phyloP scores from a whole-genome alignment of 37 sponge, comb jelly and placozoan species.

The Petrosia ficiformis region DNA sequence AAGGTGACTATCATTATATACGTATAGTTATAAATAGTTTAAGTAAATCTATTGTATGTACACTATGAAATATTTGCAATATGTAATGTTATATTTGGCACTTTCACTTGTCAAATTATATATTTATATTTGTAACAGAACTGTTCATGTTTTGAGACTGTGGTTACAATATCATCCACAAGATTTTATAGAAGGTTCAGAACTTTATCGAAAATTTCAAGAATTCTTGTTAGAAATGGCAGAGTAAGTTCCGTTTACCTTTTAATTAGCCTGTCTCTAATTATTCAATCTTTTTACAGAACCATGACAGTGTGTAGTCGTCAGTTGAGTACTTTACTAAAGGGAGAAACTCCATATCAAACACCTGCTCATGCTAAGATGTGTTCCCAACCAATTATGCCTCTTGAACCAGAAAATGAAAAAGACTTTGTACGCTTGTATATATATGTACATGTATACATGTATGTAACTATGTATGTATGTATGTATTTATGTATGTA shows the following conservation, averaged over 20 bases:
- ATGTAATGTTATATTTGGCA: not conserved
- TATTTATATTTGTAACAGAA: conserved; percentile 22
- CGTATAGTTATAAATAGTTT: too few relatives aligned
- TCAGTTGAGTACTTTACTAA: not conserved
- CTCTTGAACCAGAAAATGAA: too few relatives aligned
- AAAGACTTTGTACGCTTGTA: too few relatives aligned
- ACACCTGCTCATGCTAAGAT: not conserved
- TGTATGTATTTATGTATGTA: too few relatives aligned
- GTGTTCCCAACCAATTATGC: not conserved
- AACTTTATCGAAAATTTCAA: conserved; percentile 23
- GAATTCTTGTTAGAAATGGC: conserved; percentile 32
- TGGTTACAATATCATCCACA: conserved; percentile 54
- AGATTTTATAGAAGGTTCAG: conserved; percentile 57
- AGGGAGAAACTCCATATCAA: not conserved
- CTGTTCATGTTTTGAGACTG: conserved; percentile 48
- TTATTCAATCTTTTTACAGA: too few relatives aligned
- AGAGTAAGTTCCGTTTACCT: conserved; percentile 47
- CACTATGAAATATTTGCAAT: too few relatives aligned
- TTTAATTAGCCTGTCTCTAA: too few relatives aligned
- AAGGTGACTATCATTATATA: too few relatives aligned
- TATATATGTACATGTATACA: too few relatives aligned
- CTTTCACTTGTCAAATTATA: not conserved
- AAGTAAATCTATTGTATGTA: too few relatives aligned
- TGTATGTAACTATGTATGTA: too few relatives aligned
- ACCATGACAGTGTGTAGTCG: too few relatives aligned